Conservation (phyloP, 2,888 invertebrate species). For the Parasteatoda lunata region DNA sequence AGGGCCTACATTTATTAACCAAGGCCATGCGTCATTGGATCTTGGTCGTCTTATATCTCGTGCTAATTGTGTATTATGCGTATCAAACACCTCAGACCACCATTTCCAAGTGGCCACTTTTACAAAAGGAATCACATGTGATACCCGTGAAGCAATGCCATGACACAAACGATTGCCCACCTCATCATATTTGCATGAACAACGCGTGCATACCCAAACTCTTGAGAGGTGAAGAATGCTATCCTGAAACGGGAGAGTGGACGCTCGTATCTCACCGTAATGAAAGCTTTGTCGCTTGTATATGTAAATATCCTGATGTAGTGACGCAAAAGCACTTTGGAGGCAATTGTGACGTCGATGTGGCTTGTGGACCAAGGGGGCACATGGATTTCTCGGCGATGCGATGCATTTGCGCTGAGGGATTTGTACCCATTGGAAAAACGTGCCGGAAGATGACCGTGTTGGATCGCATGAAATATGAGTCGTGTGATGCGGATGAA, state of each 20-base stretch:
- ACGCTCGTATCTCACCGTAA: background rate
- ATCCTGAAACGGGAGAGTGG: background rate
- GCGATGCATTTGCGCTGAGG: background rate
- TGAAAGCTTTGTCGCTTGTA: background rate
- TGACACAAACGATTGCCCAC: background rate
- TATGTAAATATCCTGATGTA: background rate
- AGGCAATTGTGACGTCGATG: constrained; percentile 16
- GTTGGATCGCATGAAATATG: too few species aligned
- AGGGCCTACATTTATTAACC: constrained; percentile 11
- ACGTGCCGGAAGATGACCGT: background rate
- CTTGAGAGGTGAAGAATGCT: background rate
- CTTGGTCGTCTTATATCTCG: background rate
- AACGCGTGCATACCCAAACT: background rate
- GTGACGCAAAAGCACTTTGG: constrained; percentile 21
- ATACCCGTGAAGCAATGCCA: background rate
- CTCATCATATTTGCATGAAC: constrained; percentile 2
- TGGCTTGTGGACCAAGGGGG: constrained; percentile 13
- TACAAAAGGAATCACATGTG: background rate
- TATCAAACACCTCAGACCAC: background rate
- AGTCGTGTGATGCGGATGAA: constrained; percentile 14
- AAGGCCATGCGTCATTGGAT: too few species aligned
- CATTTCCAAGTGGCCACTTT: background rate
- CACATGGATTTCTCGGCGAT: background rate
- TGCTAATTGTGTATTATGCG: background rate
- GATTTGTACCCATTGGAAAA: background rate